Evolutionary conservation across 2,113 vertebrate genomes (phyloP), one percentile per base, ranked within the genome.

Genomic region (Thinocorus orbignyianus): DNA sequence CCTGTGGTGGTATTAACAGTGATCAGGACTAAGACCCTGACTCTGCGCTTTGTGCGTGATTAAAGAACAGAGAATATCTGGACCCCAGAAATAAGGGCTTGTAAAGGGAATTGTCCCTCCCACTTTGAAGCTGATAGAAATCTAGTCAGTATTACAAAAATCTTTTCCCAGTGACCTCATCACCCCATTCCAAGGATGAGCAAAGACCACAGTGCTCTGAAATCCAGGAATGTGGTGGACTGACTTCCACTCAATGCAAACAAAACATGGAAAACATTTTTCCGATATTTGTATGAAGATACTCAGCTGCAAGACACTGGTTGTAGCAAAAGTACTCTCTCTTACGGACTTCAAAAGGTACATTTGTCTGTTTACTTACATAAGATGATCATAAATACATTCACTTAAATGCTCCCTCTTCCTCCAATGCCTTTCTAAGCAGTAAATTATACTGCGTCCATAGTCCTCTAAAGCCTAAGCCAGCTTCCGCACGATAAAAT

Each of bases 11-110:
- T 11, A 54, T 49, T 76, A 86, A 66, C 25, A 62, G 23, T 24
- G 46, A 57, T 44, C 28, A 86, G 37, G 41, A 58, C 64, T 49
- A 90, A 57, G 72, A 81, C 55, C 83, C 72, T 81, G 71, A 80
- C 31, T 15, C 16, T 0, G 0, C 58, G 17, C 14, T 86, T 73
- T 62, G 26, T 66, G n/a, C 26, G 12, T 23, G 17, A 8, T 81
- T 88, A 58, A 88, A 86, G 46, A 85, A 55, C 31, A 88, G 68
- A 90, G 35, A 94, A 91, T 9, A 88, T 83, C 55, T 86, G 64
- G 71, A 86, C 5, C 37, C 10, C 28, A 93, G 69, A 93, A 88
- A 81, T 46, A 61, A 25, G 8, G 8, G 69, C 30, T 88, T 79
- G 31, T 76, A 88, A 90, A 70, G n/a, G 41, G 31, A 90, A 70